Conservation (phyloP, 2,113 vertebrate species). For the Lynx canadensis region DNA sequence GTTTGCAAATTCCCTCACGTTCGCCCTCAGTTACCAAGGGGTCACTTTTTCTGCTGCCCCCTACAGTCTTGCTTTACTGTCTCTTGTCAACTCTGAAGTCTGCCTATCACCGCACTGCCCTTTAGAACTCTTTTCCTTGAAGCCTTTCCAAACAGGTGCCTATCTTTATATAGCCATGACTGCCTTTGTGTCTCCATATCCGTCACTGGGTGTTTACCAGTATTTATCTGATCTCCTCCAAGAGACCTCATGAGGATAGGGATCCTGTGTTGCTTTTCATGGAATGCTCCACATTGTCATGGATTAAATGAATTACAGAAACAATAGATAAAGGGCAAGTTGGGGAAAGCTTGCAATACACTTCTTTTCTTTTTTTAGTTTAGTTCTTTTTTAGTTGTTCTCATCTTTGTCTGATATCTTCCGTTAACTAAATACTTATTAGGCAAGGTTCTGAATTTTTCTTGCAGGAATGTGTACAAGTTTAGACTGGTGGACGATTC, state of each 20-base stretch:
- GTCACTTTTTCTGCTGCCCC: background rate
- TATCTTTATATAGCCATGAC: conserved; percentile 46
- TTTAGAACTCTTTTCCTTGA: conserved; percentile 34
- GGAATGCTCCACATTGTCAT: background rate
- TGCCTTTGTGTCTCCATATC: conserved; percentile 33
- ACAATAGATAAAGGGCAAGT: background rate
- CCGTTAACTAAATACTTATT: conserved; percentile 44
- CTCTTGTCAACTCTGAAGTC: background rate
- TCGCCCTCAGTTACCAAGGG: background rate
- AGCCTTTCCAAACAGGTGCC: conserved; percentile 30
- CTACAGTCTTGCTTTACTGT: background rate
- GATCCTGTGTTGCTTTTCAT: background rate
- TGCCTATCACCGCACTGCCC: background rate
- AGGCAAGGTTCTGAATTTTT: conserved; percentile 31
- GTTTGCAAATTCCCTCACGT: background rate
- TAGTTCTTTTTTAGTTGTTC: conserved; percentile 13
- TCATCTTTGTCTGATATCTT: conserved; percentile 1
- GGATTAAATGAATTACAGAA: background rate
- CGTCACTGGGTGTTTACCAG: background rate
- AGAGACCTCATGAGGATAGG: background rate
- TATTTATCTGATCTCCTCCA: background rate
- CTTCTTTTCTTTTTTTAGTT: background rate
- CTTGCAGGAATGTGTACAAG: conserved; percentile 61
- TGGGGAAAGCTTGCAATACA: background rate
- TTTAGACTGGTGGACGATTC: conserved; percentile 67